A percentile compares a stretch with the other conserved stretches of the same genome.
Conservation (phyloP, 1,140 invertebrate species). For the Carposina sasakii region DNA sequence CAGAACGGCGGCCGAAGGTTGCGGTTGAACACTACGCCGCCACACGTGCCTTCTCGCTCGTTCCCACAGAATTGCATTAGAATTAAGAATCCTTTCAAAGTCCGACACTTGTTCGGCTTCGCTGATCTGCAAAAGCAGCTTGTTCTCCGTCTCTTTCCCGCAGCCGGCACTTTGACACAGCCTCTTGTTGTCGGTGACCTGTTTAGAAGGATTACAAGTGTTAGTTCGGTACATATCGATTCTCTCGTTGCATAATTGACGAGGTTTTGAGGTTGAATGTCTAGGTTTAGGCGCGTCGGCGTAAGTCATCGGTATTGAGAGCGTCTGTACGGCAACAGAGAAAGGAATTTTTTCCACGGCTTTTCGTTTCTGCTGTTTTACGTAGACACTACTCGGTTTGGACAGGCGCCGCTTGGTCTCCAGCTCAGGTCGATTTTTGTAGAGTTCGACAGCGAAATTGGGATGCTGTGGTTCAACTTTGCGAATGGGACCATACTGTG, state of each 20-base stretch:
- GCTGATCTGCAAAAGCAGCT: slow-evolving; percentile 66
- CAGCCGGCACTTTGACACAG: slow-evolving; percentile 50
- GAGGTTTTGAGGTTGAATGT: slow-evolving; percentile 52
- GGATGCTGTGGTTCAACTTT: slow-evolving; percentile 41
- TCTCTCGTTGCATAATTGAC: slow-evolving; percentile 30
- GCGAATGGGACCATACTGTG: slow-evolving; percentile 41
- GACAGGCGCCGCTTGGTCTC: slow-evolving; percentile 26
- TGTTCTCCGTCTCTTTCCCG: slow-evolving; percentile 65
- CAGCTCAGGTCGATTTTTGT: slow-evolving; percentile 24
- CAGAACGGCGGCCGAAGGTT: slow-evolving; percentile 41
- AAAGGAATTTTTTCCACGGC: slow-evolving; percentile 48
- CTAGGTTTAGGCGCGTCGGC: slow-evolving; percentile 42
- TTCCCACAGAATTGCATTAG: slow-evolving; percentile 68
- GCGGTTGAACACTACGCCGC: slow-evolving; percentile 39
- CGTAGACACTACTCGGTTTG: slow-evolving; percentile 33
- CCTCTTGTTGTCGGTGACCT: slow-evolving; percentile 55
- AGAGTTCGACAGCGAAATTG: slow-evolving; percentile 38
- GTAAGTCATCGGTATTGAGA: slow-evolving; percentile 60
- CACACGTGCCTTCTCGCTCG: slow-evolving; percentile 54
- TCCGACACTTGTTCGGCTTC: slow-evolving; percentile 71
- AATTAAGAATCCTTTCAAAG: slow-evolving; percentile 74
- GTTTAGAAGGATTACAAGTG: slow-evolving; percentile 58
- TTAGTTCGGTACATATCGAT: slow-evolving; percentile 54
- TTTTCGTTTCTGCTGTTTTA: slow-evolving; percentile 48
- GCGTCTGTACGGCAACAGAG: slow-evolving; percentile 48